These are phyloP conservation scores for Pandemis cinnamomeana DNA, from an alignment of 2,888 invertebrate genomes.

Conservation along the genomic window DNA sequence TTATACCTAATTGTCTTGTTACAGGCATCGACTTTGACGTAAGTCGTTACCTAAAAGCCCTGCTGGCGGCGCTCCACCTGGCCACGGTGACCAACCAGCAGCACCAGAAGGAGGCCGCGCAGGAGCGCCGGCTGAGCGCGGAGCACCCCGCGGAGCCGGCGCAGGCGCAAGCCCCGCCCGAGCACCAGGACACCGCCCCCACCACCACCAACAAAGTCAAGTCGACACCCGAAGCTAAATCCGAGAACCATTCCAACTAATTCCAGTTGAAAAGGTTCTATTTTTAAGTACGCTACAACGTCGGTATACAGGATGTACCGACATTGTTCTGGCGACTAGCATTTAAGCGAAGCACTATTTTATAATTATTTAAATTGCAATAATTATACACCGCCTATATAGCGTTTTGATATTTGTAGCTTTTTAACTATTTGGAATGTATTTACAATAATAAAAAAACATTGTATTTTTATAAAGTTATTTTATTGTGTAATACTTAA, in stretches of 20 bases:
- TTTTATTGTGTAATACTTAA: slow-evolving; percentile 37
- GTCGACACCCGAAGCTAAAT: slow-evolving; percentile 73
- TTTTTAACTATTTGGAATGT: slow-evolving; percentile 36
- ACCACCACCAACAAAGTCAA: slow-evolving; percentile 67
- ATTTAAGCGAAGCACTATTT: slow-evolving; percentile 52
- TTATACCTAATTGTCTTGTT: not conserved
- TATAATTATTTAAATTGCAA: slow-evolving; percentile 41
- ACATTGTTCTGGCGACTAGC: slow-evolving; percentile 67
- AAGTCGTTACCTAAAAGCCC: slow-evolving; percentile 73
- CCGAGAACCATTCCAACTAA: slow-evolving; percentile 56
- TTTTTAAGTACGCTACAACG: slow-evolving; percentile 59
- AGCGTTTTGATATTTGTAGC: slow-evolving; percentile 38
- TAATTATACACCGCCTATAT: slow-evolving; percentile 40
- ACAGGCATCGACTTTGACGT: slow-evolving; percentile 75
- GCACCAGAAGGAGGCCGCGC: slow-evolving; percentile 55
- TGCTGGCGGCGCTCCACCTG: slow-evolving; percentile 75
- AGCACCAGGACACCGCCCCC: slow-evolving; percentile 53
- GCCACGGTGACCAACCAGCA: slow-evolving; percentile 73
- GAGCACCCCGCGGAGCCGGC: slow-evolving; percentile 51
- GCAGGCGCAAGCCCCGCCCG: slow-evolving; percentile 47
- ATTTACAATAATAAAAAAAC: slow-evolving; percentile 38
- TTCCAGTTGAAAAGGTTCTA: slow-evolving; percentile 42
- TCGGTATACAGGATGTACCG: slow-evolving; percentile 63
- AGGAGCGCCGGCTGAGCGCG: slow-evolving; percentile 48
- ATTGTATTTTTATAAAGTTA: slow-evolving; percentile 35